Conservation (phyloP, 1,140 invertebrate species). For the Medauroidea extradentata region DNA sequence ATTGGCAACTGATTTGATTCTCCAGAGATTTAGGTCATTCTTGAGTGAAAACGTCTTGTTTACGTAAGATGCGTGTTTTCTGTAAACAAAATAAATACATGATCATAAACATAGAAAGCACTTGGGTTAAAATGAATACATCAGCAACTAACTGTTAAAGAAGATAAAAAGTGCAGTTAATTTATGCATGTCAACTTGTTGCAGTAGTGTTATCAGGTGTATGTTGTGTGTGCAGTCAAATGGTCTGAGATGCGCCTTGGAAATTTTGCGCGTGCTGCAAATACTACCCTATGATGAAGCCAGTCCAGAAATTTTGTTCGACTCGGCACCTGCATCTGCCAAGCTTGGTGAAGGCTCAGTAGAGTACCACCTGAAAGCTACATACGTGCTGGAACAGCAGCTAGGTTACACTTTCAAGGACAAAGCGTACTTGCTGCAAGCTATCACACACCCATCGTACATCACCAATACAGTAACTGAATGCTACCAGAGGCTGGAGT, state of each 20-base stretch:
- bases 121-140: too few species aligned
- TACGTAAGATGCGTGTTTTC: too few species aligned
- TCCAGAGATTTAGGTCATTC: too few species aligned
- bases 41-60: too few species aligned
- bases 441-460: conserved; percentile 90
- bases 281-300: conserved; percentile 52
- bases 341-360: not conserved
- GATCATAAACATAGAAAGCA: too few species aligned
- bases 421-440: conserved; percentile 56
- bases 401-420: conserved; percentile 64
- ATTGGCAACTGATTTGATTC: too few species aligned
- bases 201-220: too few species aligned
- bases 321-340: not conserved
- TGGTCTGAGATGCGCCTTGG: conserved; percentile 53
- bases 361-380: not conserved
- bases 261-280: conserved; percentile 68
- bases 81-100: too few species aligned
- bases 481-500: conserved; percentile 92
- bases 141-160: too few species aligned
- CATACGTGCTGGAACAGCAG: conserved; percentile 52
- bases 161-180: too few species aligned
- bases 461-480: conserved; percentile 77
- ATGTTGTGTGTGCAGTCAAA: conserved; percentile 45
- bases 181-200: too few species aligned
- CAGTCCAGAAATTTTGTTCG: not conserved